Percentiles rank a stretch among this genome's conserved stretches.
phyloP scores from a whole-genome alignment of 2,113 vertebrate species.

The Ciconia stormi region DNA sequence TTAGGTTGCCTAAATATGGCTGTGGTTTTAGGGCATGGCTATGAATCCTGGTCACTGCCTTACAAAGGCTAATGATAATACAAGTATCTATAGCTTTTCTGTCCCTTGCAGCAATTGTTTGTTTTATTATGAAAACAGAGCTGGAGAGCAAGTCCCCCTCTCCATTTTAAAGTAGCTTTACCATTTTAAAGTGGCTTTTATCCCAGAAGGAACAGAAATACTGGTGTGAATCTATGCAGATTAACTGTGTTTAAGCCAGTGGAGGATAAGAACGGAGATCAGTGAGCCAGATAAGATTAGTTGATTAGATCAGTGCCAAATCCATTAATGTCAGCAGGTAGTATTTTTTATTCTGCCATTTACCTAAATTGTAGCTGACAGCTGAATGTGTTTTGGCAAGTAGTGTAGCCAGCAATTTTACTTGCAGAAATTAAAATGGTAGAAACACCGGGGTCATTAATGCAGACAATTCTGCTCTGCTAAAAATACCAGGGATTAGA shows the following conservation, averaged over 20 bases:
- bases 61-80: neutral
- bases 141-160: neutral
- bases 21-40: neutral
- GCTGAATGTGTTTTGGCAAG: slow-evolving; percentile 48
- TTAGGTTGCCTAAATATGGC: neutral
- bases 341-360: slow-evolving; percentile 21
- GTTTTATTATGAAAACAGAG: neutral
- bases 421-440: slow-evolving; percentile 17
- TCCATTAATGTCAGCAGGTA: slow-evolving; percentile 35
- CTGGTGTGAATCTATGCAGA: neutral
- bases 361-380: slow-evolving; percentile 55
- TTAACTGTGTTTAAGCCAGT: neutral
- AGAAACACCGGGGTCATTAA: neutral
- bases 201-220: neutral
- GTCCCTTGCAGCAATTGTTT: neutral
- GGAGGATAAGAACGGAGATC: neutral
- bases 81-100: neutral
- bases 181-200: neutral
- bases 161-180: neutral
- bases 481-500: slow-evolving; percentile 8
- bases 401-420: neutral
- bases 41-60: neutral
- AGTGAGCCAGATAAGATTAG: slow-evolving; percentile 2
- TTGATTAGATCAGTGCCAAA: slow-evolving; percentile 53
- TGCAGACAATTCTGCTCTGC: neutral